Conservation (phyloP, 2,888 invertebrate genomes). For the Slavum lentiscoides region DNA sequence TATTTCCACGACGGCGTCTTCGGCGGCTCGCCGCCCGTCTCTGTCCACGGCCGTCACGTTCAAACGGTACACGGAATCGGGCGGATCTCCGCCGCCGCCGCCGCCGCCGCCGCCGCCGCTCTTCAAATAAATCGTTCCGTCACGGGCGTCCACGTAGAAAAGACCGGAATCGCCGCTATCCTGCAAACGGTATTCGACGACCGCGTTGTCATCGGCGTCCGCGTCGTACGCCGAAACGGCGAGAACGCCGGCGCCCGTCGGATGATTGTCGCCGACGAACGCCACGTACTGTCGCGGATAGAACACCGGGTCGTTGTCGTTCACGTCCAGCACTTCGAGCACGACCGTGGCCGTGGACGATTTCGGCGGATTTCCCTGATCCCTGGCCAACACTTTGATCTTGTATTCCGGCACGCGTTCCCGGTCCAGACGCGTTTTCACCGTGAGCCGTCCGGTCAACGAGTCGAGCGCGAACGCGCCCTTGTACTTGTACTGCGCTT, state of each 20-base stretch:
- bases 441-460: constrained; percentile 81
- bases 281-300: constrained; percentile 87
- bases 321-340: constrained; percentile 80
- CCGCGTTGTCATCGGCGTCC: constrained; percentile 87
- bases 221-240: constrained; percentile 81
- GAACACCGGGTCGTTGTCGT: constrained; percentile 90
- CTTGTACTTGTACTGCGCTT: constrained; percentile 79
- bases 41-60: constrained; percentile 80
- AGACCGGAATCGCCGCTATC: constrained; percentile 74
- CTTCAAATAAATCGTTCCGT: constrained; percentile 74
- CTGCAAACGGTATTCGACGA: constrained; percentile 76
- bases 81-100: constrained; percentile 59
- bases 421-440: constrained; percentile 77
- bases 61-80: constrained; percentile 73
- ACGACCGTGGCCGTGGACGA: constrained; percentile 87
- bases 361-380: constrained; percentile 87
- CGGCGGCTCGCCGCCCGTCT: constrained; percentile 73
- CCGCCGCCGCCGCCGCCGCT: constrained; percentile 1
- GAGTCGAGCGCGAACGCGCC: constrained; percentile 81
- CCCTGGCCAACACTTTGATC: constrained; percentile 83
- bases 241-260: constrained; percentile 13
- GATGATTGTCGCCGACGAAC: constrained; percentile 13
- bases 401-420: constrained; percentile 78
- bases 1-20: constrained; percentile 80
- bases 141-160: constrained; percentile 77